Conservation (phyloP, 2,888 invertebrate genomes). For the Dryobotodes eremita region DNA sequence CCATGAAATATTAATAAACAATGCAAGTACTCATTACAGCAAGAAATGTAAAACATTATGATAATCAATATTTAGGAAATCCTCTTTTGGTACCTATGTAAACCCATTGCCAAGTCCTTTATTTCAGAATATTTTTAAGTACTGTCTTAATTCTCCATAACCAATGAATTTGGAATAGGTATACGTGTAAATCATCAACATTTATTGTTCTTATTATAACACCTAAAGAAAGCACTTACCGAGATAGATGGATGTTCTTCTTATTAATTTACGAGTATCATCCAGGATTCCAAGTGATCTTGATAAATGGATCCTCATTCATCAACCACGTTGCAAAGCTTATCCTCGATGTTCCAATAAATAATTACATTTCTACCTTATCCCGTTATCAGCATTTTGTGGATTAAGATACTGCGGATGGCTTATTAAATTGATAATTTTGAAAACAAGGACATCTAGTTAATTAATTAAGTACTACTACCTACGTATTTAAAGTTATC, state of each 20-base stretch:
- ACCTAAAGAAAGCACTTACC: constrained; percentile 15
- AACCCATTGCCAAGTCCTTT: background rate
- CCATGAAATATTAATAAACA: background rate
- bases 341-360: constrained; percentile 12
- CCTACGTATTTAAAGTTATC: background rate
- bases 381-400: background rate
- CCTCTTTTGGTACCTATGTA: background rate
- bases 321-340: constrained; percentile 26
- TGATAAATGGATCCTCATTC: constrained; percentile 47
- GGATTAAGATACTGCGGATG: background rate
- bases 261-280: constrained; percentile 36
- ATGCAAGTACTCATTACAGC: too few relatives aligned
- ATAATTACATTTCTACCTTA: constrained; percentile 33
- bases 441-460: background rate
- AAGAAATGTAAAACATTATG: background rate
- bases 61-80: background rate
- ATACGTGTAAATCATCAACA: background rate
- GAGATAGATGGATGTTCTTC: constrained; percentile 27
- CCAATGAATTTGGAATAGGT: too few relatives aligned
- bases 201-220: background rate
- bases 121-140: too few relatives aligned
- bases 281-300: constrained; percentile 37
- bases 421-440: background rate
- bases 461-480: too few relatives aligned
- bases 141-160: too few relatives aligned